Base-by-base conservation (phyloP, 2,888 invertebrate species). In the Amphipyra berbera region DNA sequence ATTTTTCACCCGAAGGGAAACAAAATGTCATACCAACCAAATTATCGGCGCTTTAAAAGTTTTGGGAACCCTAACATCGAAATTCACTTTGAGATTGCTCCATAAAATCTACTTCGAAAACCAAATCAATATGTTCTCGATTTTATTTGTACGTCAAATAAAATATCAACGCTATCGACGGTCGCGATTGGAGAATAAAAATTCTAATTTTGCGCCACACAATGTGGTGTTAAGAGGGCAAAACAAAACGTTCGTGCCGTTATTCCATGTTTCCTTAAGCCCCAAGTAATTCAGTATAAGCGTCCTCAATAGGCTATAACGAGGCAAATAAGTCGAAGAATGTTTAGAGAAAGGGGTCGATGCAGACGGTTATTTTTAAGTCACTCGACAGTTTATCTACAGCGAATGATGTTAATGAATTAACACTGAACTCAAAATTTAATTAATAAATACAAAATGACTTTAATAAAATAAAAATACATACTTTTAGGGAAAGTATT, bases 251-350 rank as follows among this genome's bases (percentile, higher is more conserved):
- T 73, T 79, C 69, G 73, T 81, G 75, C 78, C 70, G 80, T 77
- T 82, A 79, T 76, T 79, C 64, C 70, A 64, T 77, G 81, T 82
- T 83, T 81, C 73, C 77, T 75, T 61, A 56, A 63, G 62, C 56
- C 54, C 49, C 44, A 66, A 70, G 60, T 75, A 53, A 74, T 73
- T 69, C 45, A 50, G 63, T 63, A 55, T 77, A 82, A 79, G 69
- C 78, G 72, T 79, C 68, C 52, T 76, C 79, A 82, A 82, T 82
- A 78, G 71, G 56, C 75, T 74, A 70, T 80, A 79, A 84, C 78
- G 77, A 82, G 74, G 77, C 73, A 83, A 83, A 85, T 83, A 82
- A 82, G 79, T 80, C 68, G 67, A 76, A 79, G 73, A 81, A 78
- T 79, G 73, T 69, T 78, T 68, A 69, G 68, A 77, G 69, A 79